Base-by-base conservation (phyloP, 2,797 vertebrate species). In the Sebastes hopkinsi region DNA sequence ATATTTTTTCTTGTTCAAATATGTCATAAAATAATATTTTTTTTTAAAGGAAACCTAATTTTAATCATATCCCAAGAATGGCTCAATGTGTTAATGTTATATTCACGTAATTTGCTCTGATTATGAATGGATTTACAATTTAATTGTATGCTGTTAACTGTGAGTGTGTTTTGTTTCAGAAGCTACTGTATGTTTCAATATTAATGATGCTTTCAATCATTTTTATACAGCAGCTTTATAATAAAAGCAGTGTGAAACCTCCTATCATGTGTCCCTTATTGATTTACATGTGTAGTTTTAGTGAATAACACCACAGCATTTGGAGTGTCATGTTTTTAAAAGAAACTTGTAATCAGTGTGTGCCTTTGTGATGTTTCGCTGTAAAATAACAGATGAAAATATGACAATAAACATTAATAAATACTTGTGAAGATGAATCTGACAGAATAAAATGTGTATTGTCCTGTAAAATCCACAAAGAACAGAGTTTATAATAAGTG, bases 211-310 rank as follows among this genome's bases (percentile, higher is more conserved):
- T 61, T 54, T 67, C 8, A 50, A 77, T 8, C 3, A 13, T 73
- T 55, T 60, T 14, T 18, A 64, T 27, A 9, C 3, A 50, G 9
- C 11, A 73, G 36, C 6, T 46, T 25, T 12, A 11, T 11, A 86
- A 85, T 82, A 84, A 80, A 87, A 72, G 1, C 23, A 23, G 3
- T 50, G n/a, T 34, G 11, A 77, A 56, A 75, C 27, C 22, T 18
- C 59, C 14, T 22, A 10, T 30, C 6, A 0, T 18, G 58, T 61
- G 58, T 77, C 23, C 13, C 4, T 77, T 8, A 38, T 64, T 82
- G 25, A 34, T 69, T 32, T 71, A 25, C 14, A 29, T 56, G 56
- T 75, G 59, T 11, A 18, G 18, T 50, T 64, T 70, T 6, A 46
- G 25, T 25, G 27, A 10, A 70, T 42, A 27, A 54, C 6, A n/a